Evolutionary conservation across 2,888 invertebrate species (phyloP).

Genomic region (Elmis aenea): DNA sequence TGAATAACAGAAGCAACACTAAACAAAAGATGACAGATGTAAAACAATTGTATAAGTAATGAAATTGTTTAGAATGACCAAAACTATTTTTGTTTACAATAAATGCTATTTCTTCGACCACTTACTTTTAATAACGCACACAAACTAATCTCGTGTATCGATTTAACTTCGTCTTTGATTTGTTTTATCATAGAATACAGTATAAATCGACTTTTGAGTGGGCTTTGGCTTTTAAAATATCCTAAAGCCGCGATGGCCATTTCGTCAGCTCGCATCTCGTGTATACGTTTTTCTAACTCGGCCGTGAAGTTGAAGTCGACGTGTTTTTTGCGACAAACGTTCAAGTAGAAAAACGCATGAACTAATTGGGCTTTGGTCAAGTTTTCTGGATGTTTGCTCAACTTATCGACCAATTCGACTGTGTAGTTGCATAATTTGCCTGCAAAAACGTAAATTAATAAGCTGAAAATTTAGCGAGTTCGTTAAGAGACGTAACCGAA

Average conservation of each 20-base stretch:
- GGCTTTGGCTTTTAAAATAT: conserved; percentile 71
- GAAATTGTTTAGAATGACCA: too few relatives aligned
- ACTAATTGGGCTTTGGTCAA: conserved; percentile 60
- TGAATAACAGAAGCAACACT: neutral
- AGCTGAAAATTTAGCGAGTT: neutral
- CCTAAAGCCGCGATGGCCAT: conserved; percentile 64
- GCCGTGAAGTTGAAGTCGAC: conserved; percentile 64
- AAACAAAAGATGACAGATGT: neutral
- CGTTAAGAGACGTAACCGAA: too few relatives aligned
- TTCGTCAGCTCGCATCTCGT: conserved; percentile 59
- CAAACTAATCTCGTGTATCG: conserved; percentile 60
- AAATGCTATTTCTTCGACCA: conserved; percentile 1
- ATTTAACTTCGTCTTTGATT: conserved; percentile 49
- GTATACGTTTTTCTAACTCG: conserved; percentile 49
- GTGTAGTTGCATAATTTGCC: conserved; percentile 11
- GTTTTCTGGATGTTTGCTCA: conserved; percentile 25
- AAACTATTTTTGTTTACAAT: neutral
- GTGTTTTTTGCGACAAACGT: conserved; percentile 53
- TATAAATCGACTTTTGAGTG: conserved; percentile 54
- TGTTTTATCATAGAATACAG: conserved; percentile 39
- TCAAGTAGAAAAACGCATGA: conserved; percentile 63
- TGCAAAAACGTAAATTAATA: conserved; percentile 1
- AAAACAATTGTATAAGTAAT: too few relatives aligned
- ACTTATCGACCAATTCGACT: conserved; percentile 1
- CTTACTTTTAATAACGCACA: conserved; percentile 59